A percentile compares a stretch with the other conserved stretches of the same genome.
Evolutionary conservation across 2,888 invertebrate species (phyloP).

Genomic region (Aleiodes alternator): DNA sequence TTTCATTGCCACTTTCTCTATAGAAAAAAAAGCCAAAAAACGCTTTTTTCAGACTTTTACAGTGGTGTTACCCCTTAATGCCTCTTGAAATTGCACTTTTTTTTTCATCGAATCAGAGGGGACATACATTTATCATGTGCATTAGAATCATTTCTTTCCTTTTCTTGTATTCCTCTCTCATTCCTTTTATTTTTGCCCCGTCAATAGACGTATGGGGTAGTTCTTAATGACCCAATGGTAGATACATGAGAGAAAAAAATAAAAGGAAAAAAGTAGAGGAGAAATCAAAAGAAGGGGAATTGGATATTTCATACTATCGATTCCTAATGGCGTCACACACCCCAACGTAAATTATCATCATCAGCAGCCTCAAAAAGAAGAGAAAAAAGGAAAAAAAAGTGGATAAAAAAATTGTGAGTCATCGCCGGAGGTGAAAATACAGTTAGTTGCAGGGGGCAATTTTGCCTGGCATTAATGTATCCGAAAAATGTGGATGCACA

Average conservation of each 20-base stretch:
- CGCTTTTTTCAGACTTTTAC: too few relatives aligned
- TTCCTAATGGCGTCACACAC: constrained; percentile 70
- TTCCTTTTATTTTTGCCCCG: constrained; percentile 45
- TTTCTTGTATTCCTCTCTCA: too few relatives aligned
- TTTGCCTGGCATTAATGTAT: background rate
- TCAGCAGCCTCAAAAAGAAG: constrained; percentile 55
- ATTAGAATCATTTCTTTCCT: constrained; percentile 1
- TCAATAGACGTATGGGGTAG: constrained; percentile 53
- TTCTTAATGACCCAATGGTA: constrained; percentile 53
- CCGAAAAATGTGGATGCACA: constrained; percentile 4
- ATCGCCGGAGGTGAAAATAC: constrained; percentile 55
- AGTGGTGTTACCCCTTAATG: too few relatives aligned
- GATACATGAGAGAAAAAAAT: constrained; percentile 22
- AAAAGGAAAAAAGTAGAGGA: constrained; percentile 17
- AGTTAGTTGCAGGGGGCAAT: constrained; percentile 14
- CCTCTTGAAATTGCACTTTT: background rate
- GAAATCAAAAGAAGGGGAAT: constrained; percentile 19
- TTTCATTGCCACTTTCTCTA: too few relatives aligned
- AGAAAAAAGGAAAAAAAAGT: constrained; percentile 39
- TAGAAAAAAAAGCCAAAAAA: too few relatives aligned
- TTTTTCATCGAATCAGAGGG: constrained; percentile 26
- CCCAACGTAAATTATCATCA: constrained; percentile 71
- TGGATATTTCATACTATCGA: constrained; percentile 63
- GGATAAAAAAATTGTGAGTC: constrained; percentile 68
- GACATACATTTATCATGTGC: constrained; percentile 31